Conservation (phyloP, 2,888 invertebrate genomes). For the Acleris literana region DNA sequence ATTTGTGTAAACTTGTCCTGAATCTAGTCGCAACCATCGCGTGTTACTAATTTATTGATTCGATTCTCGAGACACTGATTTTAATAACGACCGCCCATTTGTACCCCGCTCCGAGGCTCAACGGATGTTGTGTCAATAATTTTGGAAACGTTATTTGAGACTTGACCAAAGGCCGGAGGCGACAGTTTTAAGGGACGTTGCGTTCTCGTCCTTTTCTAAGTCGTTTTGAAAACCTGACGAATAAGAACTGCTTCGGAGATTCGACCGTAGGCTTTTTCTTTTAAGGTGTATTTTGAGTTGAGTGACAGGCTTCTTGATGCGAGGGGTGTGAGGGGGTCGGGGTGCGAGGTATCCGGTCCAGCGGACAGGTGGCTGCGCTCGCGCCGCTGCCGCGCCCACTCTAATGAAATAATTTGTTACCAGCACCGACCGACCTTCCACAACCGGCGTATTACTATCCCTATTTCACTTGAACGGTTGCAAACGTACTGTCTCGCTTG, state of each 20-base stretch:
- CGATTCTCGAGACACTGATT: constrained; percentile 48
- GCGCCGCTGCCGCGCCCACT: constrained; percentile 66
- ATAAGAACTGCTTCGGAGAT: neutral
- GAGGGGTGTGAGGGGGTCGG: constrained; percentile 46
- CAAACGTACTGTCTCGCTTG: constrained; percentile 6
- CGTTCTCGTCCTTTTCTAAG: constrained; percentile 42
- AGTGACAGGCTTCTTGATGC: constrained; percentile 27
- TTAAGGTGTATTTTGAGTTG: constrained; percentile 29
- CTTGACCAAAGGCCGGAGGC: constrained; percentile 51
- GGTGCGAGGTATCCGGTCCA: constrained; percentile 74
- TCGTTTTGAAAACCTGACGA: constrained; percentile 34
- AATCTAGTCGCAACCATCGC: constrained; percentile 46
- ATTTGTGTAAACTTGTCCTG: constrained; percentile 1
- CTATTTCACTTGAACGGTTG: constrained; percentile 41
- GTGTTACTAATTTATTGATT: constrained; percentile 51
- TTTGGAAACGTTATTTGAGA: constrained; percentile 54
- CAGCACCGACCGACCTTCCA: constrained; percentile 69
- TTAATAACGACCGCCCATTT: constrained; percentile 50
- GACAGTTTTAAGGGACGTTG: constrained; percentile 47
- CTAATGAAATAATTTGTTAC: constrained; percentile 77
- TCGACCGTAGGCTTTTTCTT: constrained; percentile 11
- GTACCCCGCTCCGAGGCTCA: constrained; percentile 48
- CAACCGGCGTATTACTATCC: constrained; percentile 64
- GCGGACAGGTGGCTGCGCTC: constrained; percentile 72
- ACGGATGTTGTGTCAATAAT: constrained; percentile 53